Conservation (phyloP, 2,888 invertebrate species). For the Ormyrus thymus region DNA sequence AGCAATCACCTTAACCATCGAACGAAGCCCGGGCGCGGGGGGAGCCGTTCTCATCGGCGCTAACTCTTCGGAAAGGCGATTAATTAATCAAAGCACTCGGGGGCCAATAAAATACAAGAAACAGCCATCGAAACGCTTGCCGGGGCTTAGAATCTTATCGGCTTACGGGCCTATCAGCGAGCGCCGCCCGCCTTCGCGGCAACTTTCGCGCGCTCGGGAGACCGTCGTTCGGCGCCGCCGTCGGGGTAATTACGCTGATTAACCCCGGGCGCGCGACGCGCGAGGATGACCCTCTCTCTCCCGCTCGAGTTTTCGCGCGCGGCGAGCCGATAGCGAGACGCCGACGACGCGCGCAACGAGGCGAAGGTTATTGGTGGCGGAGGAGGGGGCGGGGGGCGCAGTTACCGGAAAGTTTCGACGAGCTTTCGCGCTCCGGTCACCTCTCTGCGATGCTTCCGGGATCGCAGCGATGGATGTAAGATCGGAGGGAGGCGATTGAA, state of each 20-base stretch:
- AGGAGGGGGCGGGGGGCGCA: background rate
- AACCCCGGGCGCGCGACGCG: constrained; percentile 24
- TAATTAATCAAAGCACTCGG: background rate
- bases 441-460: too few species aligned
- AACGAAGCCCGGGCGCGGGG: too few species aligned
- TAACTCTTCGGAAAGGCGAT: too few species aligned
- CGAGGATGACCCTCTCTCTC: constrained; percentile 12
- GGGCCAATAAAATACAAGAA: background rate
- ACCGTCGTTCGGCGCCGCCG: background rate
- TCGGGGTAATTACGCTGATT: constrained; percentile 39
- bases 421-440: too few species aligned
- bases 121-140: background rate
- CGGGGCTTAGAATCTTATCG: background rate
- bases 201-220: constrained; percentile 17
- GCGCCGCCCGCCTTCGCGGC: background rate
- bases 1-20: too few species aligned
- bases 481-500: background rate
- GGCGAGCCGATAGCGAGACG: background rate
- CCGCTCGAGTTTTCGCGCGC: constrained; percentile 26
- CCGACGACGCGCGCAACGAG: background rate
- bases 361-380: too few species aligned
- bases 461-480: background rate
- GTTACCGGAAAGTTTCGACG: background rate
- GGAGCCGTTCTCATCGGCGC: too few species aligned
- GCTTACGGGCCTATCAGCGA: background rate